Conservation (phyloP, 1,140 invertebrate species). For the Achroia grisella region DNA sequence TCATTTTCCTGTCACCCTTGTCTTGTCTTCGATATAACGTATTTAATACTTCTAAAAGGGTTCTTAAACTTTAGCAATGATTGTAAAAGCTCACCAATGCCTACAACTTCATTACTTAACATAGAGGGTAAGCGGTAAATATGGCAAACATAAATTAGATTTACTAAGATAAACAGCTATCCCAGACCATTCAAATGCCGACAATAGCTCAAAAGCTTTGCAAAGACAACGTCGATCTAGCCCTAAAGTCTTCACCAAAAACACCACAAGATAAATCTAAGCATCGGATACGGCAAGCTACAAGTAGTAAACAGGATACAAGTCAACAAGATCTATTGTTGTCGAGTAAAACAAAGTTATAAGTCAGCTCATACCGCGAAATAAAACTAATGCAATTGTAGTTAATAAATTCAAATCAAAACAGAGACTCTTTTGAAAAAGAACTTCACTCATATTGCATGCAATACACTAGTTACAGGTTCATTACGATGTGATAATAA, state of each 20-base stretch:
- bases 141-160: too few relatives aligned
- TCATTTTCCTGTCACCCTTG: too few relatives aligned
- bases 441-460: constrained; percentile 20
- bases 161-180: too few relatives aligned
- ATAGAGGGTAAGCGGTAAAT: too few relatives aligned
- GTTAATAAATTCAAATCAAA: constrained; percentile 26
- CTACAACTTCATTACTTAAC: too few relatives aligned
- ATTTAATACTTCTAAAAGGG: too few relatives aligned
- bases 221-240: constrained; percentile 37
- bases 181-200: constrained; percentile 17
- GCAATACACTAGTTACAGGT: constrained; percentile 36
- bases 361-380: constrained; percentile 22
- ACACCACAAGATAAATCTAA: constrained; percentile 5
- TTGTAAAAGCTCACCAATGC: too few relatives aligned
- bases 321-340: constrained; percentile 17
- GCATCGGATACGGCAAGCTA: constrained; percentile 2
- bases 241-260: constrained; percentile 15
- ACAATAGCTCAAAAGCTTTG: constrained; percentile 45
- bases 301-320: constrained; percentile 10
- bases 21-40: too few relatives aligned
- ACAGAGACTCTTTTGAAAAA: constrained; percentile 27
- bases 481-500: constrained; percentile 32
- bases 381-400: constrained; percentile 9
- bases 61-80: too few relatives aligned
- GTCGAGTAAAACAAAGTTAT: constrained; percentile 33